Evolutionary conservation across 2,113 vertebrate genomes (phyloP), one percentile per base, ranked within the genome.

Genomic region (Notarius quadriscutis): DNA sequence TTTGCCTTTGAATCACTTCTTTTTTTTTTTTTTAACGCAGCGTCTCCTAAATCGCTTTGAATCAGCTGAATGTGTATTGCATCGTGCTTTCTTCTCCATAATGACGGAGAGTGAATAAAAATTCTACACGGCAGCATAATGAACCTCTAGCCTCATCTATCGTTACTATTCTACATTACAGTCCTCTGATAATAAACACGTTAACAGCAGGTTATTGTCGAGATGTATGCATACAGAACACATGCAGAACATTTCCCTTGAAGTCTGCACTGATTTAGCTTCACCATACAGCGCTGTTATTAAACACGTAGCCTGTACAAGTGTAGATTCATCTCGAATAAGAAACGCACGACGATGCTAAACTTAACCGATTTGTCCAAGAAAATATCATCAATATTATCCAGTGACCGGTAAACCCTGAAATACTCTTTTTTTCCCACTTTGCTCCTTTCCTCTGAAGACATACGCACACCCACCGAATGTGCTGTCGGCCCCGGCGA

Each of bases 381-480:
- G 5, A 11, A 51, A 51, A 77, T n/a, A 22, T 77, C 0, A 51
- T 15, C 48, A 7, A 51, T 2, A 12, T 51, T 30, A 78, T 27
- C 2, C 5, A 7, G 34, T 41, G 9, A 25, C n/a, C 12, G 11
- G 3, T 48, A 2, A 48, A 77, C 1, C 74, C 10, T 5, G 20
- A n/a, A 12, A 51, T n/a, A n/a, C 48, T 15, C 20, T 6, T n/a
- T 1, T 4, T 48, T 41, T 22, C 2, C 4, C 4, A 2, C 4
- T 41, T 41, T 41, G 1, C 20, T 51, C 9, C 74, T 30, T 4
- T 18, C 2, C 77, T 55, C n/a, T 27, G 5, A 9, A 15, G 1
- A 12, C 10, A n/a, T 1, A 18, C 57, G 34, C 15, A 71, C 41
- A 94, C 94, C 94, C 91, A 95, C 95, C 95, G 90, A 94, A 90